Conservation (phyloP, 2,888 invertebrate species). For the Drosophila hamatofila region DNA sequence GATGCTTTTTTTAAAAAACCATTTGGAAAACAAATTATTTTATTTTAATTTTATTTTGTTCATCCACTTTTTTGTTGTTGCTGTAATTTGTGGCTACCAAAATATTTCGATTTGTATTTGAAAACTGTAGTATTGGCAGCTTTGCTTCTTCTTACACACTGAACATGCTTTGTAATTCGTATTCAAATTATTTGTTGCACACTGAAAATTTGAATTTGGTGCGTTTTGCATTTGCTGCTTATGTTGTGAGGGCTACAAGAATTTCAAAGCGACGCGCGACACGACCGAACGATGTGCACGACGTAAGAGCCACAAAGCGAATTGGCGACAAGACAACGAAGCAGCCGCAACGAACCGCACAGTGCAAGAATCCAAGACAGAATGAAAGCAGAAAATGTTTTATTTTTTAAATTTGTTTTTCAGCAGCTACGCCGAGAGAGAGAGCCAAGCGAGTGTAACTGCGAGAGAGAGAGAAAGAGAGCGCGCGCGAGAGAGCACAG, state of each 20-base stretch:
- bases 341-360: slow-evolving; percentile 61
- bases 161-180: slow-evolving; percentile 32
- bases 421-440: slow-evolving; percentile 25
- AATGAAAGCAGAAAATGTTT: slow-evolving; percentile 61
- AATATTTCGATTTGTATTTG: slow-evolving; percentile 5
- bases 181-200: slow-evolving; percentile 38
- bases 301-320: slow-evolving; percentile 83
- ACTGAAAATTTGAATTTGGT: slow-evolving; percentile 36
- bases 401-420: slow-evolving; percentile 60
- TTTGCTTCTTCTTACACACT: slow-evolving; percentile 28
- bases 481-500: slow-evolving; percentile 14
- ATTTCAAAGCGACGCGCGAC: slow-evolving; percentile 62
- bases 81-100: slow-evolving; percentile 28
- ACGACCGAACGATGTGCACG: slow-evolving; percentile 82
- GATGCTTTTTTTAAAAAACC: slow-evolving; percentile 41
- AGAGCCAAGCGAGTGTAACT: slow-evolving; percentile 1
- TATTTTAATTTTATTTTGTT: slow-evolving; percentile 37
- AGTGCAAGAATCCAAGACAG: slow-evolving; percentile 60
- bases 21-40: slow-evolving; percentile 32
- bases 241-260: slow-evolving; percentile 43
- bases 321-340: slow-evolving; percentile 72
- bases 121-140: slow-evolving; percentile 32
- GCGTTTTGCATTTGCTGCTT: slow-evolving; percentile 39
- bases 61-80: slow-evolving; percentile 36
- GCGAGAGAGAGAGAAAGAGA: slow-evolving; percentile 11